Conservation (phyloP, 2,888 invertebrate species). For the Archips xylosteana region DNA sequence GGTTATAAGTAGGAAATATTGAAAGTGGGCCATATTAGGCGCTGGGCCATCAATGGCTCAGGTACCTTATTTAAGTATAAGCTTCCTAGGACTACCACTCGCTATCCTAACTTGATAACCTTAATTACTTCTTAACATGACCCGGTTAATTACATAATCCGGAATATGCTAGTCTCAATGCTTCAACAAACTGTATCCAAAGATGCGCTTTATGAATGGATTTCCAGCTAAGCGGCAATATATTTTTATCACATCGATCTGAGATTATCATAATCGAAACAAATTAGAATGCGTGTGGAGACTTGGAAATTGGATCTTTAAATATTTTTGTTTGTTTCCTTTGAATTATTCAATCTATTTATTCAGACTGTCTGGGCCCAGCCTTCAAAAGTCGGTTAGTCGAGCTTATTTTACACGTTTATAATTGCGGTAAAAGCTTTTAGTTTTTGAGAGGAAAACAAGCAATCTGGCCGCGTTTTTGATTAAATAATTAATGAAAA, state of each 20-base stretch:
- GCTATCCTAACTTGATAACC: too few relatives aligned
- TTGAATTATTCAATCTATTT: background rate
- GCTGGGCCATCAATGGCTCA: too few relatives aligned
- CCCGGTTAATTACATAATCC: too few relatives aligned
- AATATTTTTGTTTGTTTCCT: background rate
- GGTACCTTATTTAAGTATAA: too few relatives aligned
- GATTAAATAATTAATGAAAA: background rate
- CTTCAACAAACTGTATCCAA: too few relatives aligned
- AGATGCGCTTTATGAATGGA: too few relatives aligned
- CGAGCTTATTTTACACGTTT: background rate
- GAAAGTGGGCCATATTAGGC: too few relatives aligned
- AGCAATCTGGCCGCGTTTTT: background rate
- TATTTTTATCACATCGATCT: background rate
- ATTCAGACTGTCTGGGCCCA: background rate
- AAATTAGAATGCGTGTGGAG: background rate
- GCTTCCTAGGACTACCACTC: too few relatives aligned
- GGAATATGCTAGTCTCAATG: too few relatives aligned
- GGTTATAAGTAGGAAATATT: too few relatives aligned
- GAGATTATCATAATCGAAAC: background rate
- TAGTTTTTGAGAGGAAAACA: background rate
- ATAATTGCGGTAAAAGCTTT: constrained; percentile 1
- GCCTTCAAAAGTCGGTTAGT: background rate
- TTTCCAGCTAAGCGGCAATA: too few relatives aligned
- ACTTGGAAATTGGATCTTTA: background rate
- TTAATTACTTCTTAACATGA: too few relatives aligned